Base-by-base conservation (phyloP, 2,888 invertebrate genomes). In the Andrena trimmerana region DNA sequence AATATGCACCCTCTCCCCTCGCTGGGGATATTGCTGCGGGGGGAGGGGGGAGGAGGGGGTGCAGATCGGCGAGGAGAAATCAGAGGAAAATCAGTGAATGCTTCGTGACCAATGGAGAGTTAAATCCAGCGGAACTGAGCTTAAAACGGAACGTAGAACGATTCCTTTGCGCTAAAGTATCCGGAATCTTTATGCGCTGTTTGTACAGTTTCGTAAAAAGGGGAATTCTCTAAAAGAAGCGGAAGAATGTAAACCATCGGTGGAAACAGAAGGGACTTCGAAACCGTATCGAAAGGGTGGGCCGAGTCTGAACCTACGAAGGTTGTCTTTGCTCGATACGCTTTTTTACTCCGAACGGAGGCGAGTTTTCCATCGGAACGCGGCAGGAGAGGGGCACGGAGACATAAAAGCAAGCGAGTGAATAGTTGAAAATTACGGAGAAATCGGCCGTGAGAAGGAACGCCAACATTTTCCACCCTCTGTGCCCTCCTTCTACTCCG, bases 371-470 rank as follows among this genome's bases (percentile, higher is more conserved):
- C 57, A 42, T 60, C 66, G 78, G 20, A 16, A 69, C 48, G 20
- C 3, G 27, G 31, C n/a, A 5, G 24, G 10, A 16, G 71, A 67
- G 36, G 24, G 59, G 59, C 54, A 59, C 70, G 72, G 42, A 36
- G 72, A 81, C 70, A 79, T 72, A 68, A 78, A 80, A 71, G 86
- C 73, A 67, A 80, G 65, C 82, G 81, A 83, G 82, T 87, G 86
- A 88, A 88, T 88, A 78, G 86, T 86, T 84, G 88, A 88, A 89
- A 89, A 90, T 88, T 89, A 90, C 83, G 52, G 78, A 63, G 69
- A 85, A 88, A 81, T 89, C 85, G 78, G 65, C 84, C 83, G 84
- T 80, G 85, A 84, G 82, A 78, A 77, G 82, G 78, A 85, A 85
- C 78, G 78, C 68, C 71, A 81, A 84, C 78, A 74, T 83, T 83